phyloP scores from a whole-genome alignment of 2,888 invertebrate species.

The Drosophila mimetica region DNA sequence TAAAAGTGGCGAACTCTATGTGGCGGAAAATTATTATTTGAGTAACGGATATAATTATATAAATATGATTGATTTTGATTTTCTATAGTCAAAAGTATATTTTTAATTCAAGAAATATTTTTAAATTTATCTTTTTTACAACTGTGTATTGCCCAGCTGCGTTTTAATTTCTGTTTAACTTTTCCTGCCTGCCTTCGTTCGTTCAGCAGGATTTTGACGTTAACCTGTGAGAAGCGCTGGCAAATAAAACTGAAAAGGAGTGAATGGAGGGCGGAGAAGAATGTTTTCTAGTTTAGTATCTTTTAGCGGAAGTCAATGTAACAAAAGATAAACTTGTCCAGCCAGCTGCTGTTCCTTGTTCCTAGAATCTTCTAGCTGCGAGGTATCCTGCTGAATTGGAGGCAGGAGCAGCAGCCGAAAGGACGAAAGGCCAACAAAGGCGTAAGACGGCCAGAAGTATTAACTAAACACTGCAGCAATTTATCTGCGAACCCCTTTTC shows the following conservation, averaged over 20 bases:
- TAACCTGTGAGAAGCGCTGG: slow-evolving; percentile 28
- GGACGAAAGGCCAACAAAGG: slow-evolving; percentile 20
- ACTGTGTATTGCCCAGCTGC: slow-evolving; percentile 43
- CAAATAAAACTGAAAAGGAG: slow-evolving; percentile 32
- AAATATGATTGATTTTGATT: too few species aligned
- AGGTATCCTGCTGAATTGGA: slow-evolving; percentile 48
- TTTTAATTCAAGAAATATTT: too few species aligned
- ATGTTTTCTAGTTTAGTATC: slow-evolving; percentile 74
- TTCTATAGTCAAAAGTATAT: too few species aligned
- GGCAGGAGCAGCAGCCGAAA: slow-evolving; percentile 4
- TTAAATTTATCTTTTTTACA: too few species aligned
- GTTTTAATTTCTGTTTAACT: slow-evolving; percentile 75
- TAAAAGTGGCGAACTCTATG: too few species aligned
- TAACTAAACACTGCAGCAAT: slow-evolving; percentile 80
- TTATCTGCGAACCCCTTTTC: slow-evolving; percentile 58
- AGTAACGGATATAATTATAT: too few species aligned
- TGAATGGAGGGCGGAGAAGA: slow-evolving; percentile 33
- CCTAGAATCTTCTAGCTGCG: slow-evolving; percentile 17
- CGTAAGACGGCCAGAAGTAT: slow-evolving; percentile 61
- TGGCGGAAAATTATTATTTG: too few species aligned
- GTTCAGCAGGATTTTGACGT: slow-evolving; percentile 29
- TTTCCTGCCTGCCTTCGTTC: slow-evolving; percentile 52
- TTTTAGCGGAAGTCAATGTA: slow-evolving; percentile 78
- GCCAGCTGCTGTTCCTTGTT: slow-evolving; percentile 68
- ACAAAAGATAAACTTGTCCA: slow-evolving; percentile 80